Percentiles rank a stretch among this genome's conserved stretches.
phyloP scores from a whole-genome alignment of 2,797 vertebrate genomes.

The Silurus aristotelis region DNA sequence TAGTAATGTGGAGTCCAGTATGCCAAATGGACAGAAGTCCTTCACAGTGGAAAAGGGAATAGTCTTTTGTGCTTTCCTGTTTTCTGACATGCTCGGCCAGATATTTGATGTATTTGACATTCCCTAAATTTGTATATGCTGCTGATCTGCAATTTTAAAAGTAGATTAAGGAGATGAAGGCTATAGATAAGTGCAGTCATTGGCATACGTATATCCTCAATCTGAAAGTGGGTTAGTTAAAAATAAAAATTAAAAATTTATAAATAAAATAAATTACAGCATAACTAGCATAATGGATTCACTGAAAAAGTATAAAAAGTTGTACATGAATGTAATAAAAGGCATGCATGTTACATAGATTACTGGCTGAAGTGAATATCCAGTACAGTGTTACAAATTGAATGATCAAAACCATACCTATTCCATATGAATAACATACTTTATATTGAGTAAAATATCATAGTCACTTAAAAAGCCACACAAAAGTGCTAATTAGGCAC shows the following conservation, averaged over 20 bases:
- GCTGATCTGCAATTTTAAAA: conserved; percentile 22
- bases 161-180: neutral
- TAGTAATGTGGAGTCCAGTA: conserved; percentile 37
- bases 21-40: conserved; percentile 63
- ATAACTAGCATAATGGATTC: conserved; percentile 34
- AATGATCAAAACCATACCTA: conserved; percentile 47
- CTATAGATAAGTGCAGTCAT: conserved; percentile 2
- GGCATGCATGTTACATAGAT: conserved; percentile 58
- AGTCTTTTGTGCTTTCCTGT: conserved; percentile 77
- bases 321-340: conserved; percentile 47
- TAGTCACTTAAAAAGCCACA: conserved; percentile 67
- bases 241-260: neutral
- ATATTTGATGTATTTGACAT: conserved; percentile 19
- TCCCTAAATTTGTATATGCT: conserved; percentile 21
- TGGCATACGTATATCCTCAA: neutral
- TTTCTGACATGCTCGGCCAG: conserved; percentile 40
- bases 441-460: conserved; percentile 40
- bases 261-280: neutral
- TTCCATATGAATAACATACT: conserved; percentile 50
- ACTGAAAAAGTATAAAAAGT: conserved; percentile 39
- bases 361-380: conserved; percentile 43
- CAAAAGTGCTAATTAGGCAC: conserved; percentile 81
- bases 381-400: conserved; percentile 48
- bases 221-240: neutral
- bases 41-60: conserved; percentile 77